Conservation (phyloP, 1,140 invertebrate species). For the Solenopsis fugax region DNA sequence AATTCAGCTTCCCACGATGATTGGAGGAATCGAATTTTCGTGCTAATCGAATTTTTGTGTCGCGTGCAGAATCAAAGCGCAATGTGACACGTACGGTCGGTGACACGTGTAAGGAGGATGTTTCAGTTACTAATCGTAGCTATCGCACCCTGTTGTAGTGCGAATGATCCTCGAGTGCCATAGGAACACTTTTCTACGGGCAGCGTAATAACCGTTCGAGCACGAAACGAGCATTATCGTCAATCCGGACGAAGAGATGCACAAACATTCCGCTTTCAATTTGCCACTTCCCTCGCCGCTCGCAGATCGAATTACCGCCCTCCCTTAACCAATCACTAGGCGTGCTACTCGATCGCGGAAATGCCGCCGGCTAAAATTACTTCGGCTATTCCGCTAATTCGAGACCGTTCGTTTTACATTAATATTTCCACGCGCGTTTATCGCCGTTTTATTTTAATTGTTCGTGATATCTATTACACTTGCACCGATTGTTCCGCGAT, state of each 20-base stretch:
- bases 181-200: constrained; percentile 36
- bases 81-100: constrained; percentile 21
- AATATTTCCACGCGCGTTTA: no score
- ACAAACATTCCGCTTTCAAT: constrained; percentile 49
- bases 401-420: background rate
- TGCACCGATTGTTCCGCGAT: background rate
- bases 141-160: constrained; percentile 22
- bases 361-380: constrained; percentile 17
- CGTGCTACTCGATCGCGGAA: constrained; percentile 17
- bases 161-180: constrained; percentile 13
- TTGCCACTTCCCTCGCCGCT: constrained; percentile 24
- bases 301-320: background rate
- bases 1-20: background rate
- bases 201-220: constrained; percentile 19
- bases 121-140: constrained; percentile 2
- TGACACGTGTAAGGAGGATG: constrained; percentile 28
- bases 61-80: constrained; percentile 9
- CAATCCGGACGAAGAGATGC: constrained; percentile 30
- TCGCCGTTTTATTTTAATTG: background rate
- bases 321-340: constrained; percentile 23
- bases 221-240: constrained; percentile 51
- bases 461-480: background rate
- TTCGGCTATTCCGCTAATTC: constrained; percentile 1
- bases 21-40: background rate
- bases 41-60: constrained; percentile 25